Percentiles rank a stretch among this genome's conserved stretches.
These are phyloP conservation scores for Plusia festucae DNA, from an alignment of 2,888 invertebrate species.

Conservation along the genomic window DNA sequence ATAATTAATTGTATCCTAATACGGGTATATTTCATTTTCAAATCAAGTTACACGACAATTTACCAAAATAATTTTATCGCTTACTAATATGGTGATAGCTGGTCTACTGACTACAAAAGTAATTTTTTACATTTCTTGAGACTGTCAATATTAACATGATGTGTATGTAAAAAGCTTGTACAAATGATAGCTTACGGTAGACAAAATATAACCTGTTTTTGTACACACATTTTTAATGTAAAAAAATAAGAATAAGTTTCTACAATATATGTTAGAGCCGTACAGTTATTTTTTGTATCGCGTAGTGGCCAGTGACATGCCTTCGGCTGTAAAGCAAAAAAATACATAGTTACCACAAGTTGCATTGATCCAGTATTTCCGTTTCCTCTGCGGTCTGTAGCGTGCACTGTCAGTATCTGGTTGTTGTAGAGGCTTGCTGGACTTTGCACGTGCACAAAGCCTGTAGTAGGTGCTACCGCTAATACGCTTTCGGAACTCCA, in stretches of 20 bases:
- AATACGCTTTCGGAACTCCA: constrained; percentile 81
- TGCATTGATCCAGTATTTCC: constrained; percentile 76
- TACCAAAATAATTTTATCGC: not conserved
- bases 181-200: not conserved
- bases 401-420: constrained; percentile 72
- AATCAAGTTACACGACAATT: constrained; percentile 1
- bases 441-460: constrained; percentile 87
- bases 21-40: constrained; percentile 9
- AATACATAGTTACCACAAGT: constrained; percentile 72
- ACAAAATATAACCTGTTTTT: not conserved
- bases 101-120: not conserved
- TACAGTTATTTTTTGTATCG: too few species aligned
- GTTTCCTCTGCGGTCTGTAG: constrained; percentile 80
- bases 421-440: constrained; percentile 75
- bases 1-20: constrained; percentile 10
- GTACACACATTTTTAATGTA: not conserved
- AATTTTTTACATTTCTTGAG: not conserved
- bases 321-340: too few species aligned
- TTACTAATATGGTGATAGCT: not conserved
- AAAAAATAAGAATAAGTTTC: too few species aligned
- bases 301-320: too few species aligned
- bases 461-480: constrained; percentile 88
- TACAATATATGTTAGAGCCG: too few species aligned
- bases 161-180: not conserved
- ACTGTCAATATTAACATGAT: not conserved